A percentile compares a stretch with the other conserved stretches of the same genome.
Conservation (phyloP, 2,888 invertebrate genomes). For the Herminia tarsipennalis region DNA sequence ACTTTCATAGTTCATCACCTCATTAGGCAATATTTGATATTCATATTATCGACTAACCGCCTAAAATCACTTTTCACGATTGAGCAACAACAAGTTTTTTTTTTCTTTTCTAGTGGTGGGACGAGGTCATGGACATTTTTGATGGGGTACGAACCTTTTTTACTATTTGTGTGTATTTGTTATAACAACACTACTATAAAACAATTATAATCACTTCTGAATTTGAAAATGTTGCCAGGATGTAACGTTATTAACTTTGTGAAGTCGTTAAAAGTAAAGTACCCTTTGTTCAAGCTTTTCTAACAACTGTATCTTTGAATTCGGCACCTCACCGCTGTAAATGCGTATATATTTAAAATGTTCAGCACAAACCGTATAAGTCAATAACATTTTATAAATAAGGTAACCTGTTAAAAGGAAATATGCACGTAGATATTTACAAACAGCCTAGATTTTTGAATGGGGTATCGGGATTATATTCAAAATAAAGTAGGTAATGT, state of each 20-base stretch:
- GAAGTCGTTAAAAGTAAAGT: neutral
- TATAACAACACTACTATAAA: constrained; percentile 52
- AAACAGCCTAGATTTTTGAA: too few relatives aligned
- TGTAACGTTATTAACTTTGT: neutral
- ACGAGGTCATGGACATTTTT: constrained; percentile 98
- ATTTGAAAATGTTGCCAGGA: neutral
- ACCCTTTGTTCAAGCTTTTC: constrained; percentile 17
- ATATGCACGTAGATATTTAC: too few relatives aligned
- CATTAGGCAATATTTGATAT: constrained; percentile 8
- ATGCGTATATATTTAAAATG: neutral
- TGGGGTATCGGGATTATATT: too few relatives aligned
- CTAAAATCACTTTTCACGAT: constrained; percentile 36
- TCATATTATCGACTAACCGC: constrained; percentile 27
- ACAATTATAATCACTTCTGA: too few relatives aligned
- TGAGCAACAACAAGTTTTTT: constrained; percentile 65
- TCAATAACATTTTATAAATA: too few relatives aligned
- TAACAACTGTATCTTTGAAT: neutral
- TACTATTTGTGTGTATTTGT: constrained; percentile 71
- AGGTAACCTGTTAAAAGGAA: too few relatives aligned
- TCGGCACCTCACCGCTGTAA: constrained; percentile 1
- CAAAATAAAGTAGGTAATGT: too few relatives aligned
- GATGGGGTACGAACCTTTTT: constrained; percentile 93
- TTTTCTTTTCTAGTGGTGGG: constrained; percentile 96
- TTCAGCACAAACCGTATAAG: too few relatives aligned
- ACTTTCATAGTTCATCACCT: constrained; percentile 10